A percentile compares a stretch with the other conserved stretches of the same genome.
Conservation (phyloP, 2,888 invertebrate genomes). For the Antheraea yamamai region DNA sequence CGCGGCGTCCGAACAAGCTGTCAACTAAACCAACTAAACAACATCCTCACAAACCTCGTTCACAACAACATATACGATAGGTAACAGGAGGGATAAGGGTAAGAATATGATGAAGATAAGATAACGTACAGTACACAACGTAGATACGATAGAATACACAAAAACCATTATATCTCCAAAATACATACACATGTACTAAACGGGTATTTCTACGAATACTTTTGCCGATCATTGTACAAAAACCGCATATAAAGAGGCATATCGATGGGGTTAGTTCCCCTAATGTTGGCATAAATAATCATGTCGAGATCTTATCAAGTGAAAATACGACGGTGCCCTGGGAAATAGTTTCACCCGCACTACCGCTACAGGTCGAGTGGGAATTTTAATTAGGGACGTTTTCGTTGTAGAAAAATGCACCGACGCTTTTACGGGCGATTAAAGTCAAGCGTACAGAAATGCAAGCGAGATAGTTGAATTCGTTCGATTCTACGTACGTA, state of each 20-base stretch:
- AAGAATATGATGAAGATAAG: too few species aligned
- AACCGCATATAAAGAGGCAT: slow-evolving; percentile 69
- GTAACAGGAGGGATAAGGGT: too few species aligned
- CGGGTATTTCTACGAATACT: slow-evolving; percentile 26
- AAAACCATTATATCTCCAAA: not conserved
- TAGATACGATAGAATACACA: not conserved
- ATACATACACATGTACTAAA: not conserved
- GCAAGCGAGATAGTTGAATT: slow-evolving; percentile 1
- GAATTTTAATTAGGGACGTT: slow-evolving; percentile 68
- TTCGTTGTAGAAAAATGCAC: slow-evolving; percentile 41
- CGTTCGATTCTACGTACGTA: not conserved
- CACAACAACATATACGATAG: too few species aligned
- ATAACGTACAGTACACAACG: too few species aligned
- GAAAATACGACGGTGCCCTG: slow-evolving; percentile 74
- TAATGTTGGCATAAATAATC: slow-evolving; percentile 78
- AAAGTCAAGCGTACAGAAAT: slow-evolving; percentile 3
- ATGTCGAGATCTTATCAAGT: slow-evolving; percentile 77
- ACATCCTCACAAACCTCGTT: too few species aligned
- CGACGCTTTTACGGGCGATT: slow-evolving; percentile 22
- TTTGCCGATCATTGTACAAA: slow-evolving; percentile 46
- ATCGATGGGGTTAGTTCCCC: slow-evolving; percentile 78
- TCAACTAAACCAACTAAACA: too few species aligned
- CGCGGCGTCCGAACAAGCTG: too few species aligned
- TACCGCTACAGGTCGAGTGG: slow-evolving; percentile 39
- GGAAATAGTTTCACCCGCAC: slow-evolving; percentile 67